Conservation (phyloP, 2,797 vertebrate species). For the Aeoliscus strigatus region DNA sequence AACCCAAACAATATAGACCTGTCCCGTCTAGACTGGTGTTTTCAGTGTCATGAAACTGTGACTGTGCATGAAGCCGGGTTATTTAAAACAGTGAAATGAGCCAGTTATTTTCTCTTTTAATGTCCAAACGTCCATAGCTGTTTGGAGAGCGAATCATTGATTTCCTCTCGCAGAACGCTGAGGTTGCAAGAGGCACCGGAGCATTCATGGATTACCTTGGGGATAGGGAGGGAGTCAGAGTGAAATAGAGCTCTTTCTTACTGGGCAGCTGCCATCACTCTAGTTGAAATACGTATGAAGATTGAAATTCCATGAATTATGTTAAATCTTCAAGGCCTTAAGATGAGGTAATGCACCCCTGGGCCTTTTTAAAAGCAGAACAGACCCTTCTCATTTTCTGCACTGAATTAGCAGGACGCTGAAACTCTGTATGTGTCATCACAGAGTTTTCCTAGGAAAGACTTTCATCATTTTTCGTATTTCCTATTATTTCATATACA, state of each 20-base stretch:
- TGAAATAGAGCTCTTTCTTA: slow-evolving; percentile 33
- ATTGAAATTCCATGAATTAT: slow-evolving; percentile 35
- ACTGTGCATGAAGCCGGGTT: background rate
- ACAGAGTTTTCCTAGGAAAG: slow-evolving; percentile 14
- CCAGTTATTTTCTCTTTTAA: slow-evolving; percentile 10
- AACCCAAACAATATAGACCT: too few relatives aligned
- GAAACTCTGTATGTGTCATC: slow-evolving; percentile 12
- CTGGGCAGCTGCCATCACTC: slow-evolving; percentile 17
- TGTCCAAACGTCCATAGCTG: slow-evolving; percentile 8
- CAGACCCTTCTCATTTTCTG: slow-evolving; percentile 13
- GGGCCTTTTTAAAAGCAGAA: slow-evolving; percentile 24
- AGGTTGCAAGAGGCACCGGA: slow-evolving; percentile 33
- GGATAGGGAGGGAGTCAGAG: slow-evolving; percentile 8
- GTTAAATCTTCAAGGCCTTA: slow-evolving; percentile 23
- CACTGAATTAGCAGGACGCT: slow-evolving; percentile 23
- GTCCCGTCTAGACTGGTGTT: too few relatives aligned
- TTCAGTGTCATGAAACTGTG: too few relatives aligned
- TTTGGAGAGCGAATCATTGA: slow-evolving; percentile 38
- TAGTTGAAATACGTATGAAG: slow-evolving; percentile 41
- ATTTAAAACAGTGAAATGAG: slow-evolving; percentile 12
- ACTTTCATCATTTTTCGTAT: slow-evolving; percentile 22
- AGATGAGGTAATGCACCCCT: slow-evolving; percentile 24
- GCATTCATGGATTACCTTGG: slow-evolving; percentile 28
- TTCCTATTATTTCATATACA: slow-evolving; percentile 32
- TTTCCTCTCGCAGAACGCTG: slow-evolving; percentile 32